phyloP scores from a whole-genome alignment of 2,888 invertebrate genomes.

The Leptinotarsa haldemani region DNA sequence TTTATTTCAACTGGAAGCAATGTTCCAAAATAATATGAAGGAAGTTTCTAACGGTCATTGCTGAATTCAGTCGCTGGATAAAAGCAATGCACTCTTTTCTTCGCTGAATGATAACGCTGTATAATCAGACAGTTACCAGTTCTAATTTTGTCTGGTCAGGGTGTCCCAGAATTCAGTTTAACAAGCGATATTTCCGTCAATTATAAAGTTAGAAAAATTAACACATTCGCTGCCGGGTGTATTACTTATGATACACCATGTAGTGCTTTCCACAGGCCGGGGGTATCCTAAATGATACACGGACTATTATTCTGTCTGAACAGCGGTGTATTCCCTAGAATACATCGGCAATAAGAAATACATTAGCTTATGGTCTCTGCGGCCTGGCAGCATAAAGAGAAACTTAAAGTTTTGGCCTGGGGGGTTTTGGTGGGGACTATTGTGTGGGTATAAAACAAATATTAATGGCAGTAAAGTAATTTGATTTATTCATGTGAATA shows the following conservation, averaged over 20 bases:
- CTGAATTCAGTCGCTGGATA: too few relatives aligned
- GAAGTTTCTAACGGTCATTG: background rate
- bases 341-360: slow-evolving; percentile 30
- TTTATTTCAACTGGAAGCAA: background rate
- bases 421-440: slow-evolving; percentile 1
- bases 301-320: slow-evolving; percentile 22
- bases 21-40: background rate
- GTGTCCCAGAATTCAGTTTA: too few relatives aligned
- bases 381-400: slow-evolving; percentile 24
- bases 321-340: slow-evolving; percentile 20
- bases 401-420: slow-evolving; percentile 8
- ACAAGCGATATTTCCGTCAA: too few relatives aligned
- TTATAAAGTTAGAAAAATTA: background rate
- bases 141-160: too few relatives aligned
- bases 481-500: slow-evolving; percentile 14
- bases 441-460: background rate
- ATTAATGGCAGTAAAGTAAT: background rate
- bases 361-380: slow-evolving; percentile 24
- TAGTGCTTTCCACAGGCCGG: slow-evolving; percentile 27
- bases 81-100: too few relatives aligned
- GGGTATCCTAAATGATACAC: slow-evolving; percentile 22
- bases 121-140: too few relatives aligned
- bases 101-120: too few relatives aligned
- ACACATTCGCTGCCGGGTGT: slow-evolving; percentile 1
- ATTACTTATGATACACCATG: slow-evolving; percentile 6